phyloP scores from a whole-genome alignment of 2,113 vertebrate genomes.

The Martes martes region DNA sequence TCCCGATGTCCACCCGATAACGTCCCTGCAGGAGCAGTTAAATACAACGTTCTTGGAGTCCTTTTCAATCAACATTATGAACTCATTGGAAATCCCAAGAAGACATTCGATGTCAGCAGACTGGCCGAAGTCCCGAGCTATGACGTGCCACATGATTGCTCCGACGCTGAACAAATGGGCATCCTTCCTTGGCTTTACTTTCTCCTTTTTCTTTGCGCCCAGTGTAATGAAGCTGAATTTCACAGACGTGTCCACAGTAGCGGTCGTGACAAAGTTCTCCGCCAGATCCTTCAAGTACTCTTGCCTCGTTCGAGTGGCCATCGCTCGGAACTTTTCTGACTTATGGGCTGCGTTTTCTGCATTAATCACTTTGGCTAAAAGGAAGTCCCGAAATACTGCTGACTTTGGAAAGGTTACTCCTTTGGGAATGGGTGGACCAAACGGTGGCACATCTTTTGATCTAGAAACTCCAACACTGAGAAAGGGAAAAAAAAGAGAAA shows the following conservation, averaged over 20 bases:
- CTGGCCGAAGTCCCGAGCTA: conserved; percentile 93
- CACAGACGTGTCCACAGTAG: conserved; percentile 91
- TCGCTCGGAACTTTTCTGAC: conserved; percentile 96
- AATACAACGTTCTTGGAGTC: conserved; percentile 97
- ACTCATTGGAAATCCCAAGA: conserved; percentile 96
- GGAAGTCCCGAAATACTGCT: conserved; percentile 98
- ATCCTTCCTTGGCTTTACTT: conserved; percentile 91
- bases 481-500: neutral
- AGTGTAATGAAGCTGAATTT: conserved; percentile 99
- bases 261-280: conserved; percentile 95
- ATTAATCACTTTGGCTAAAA: conserved; percentile 98
- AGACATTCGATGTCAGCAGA: conserved; percentile 92
- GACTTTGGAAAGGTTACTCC: conserved; percentile 98
- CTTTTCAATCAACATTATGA: conserved; percentile 95
- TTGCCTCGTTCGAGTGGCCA: conserved; percentile 97
- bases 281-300: conserved; percentile 98
- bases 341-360: conserved; percentile 98
- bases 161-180: conserved; percentile 93
- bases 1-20: conserved; percentile 98
- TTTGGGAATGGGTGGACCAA: conserved; percentile 97
- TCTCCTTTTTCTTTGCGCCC: conserved; percentile 97
- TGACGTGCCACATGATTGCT: conserved; percentile 94
- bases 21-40: conserved; percentile 98
- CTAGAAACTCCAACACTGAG: conserved; percentile 95
- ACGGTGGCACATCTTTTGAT: conserved; percentile 96